phyloP scores from a whole-genome alignment of 2,113 vertebrate species.

The Xenopus laevis region DNA sequence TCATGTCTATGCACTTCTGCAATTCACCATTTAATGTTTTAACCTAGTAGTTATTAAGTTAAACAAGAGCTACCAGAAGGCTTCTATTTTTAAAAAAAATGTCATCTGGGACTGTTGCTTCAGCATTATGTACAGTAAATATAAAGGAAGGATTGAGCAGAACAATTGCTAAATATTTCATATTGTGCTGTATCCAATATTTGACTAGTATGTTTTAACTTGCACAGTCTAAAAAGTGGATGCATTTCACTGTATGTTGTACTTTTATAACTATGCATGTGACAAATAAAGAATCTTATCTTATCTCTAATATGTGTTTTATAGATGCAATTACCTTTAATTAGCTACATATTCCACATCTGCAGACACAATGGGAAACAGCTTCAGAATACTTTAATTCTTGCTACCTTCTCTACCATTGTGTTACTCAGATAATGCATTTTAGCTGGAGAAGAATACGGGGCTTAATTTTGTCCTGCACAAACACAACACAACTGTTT shows the following conservation, averaged over 20 bases:
- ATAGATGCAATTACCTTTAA: not conserved
- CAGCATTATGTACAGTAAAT: not conserved
- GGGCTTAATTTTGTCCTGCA: not conserved
- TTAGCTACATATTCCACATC: not conserved
- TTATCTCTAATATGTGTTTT: not conserved
- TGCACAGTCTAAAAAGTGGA: too few species aligned
- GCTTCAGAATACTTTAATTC: not conserved
- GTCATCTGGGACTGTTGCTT: not conserved
- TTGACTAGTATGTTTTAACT: too few species aligned
- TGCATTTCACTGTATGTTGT: too few species aligned
- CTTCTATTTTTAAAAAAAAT: too few species aligned
- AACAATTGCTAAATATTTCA: not conserved
- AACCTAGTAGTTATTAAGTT: too few species aligned
- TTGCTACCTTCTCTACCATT: not conserved
- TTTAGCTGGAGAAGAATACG: not conserved
- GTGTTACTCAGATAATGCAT: not conserved
- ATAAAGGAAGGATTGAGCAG: not conserved
- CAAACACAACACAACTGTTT: not conserved
- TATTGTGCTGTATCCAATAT: not conserved
- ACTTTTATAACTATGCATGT: too few species aligned
- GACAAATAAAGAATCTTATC: too few species aligned
- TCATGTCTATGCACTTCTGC: too few species aligned
- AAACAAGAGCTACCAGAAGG: too few species aligned
- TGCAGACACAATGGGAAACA: not conserved
- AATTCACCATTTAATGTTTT: too few species aligned